phyloP scores from a whole-genome alignment of 2,888 invertebrate genomes.

The Hoplodrina ambigua region DNA sequence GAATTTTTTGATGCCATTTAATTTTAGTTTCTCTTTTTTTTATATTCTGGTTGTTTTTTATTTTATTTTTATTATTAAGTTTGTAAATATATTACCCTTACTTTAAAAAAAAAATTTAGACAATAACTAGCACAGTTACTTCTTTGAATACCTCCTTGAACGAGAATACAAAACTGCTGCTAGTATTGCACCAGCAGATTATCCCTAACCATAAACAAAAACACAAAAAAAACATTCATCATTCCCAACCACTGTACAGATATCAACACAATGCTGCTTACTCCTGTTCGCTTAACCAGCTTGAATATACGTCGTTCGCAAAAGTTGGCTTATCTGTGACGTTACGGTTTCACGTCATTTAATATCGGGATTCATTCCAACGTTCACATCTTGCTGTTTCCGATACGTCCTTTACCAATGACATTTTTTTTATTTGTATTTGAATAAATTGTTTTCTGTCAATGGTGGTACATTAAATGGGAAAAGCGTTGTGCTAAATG shows the following conservation, averaged over 20 bases:
- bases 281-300: slow-evolving; percentile 38
- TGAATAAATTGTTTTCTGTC: slow-evolving; percentile 46
- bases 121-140: no score
- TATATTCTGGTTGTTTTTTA: no score
- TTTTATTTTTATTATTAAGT: no score
- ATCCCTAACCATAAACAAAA: neutral
- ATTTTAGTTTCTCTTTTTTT: no score
- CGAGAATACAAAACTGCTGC: no score
- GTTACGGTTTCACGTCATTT: slow-evolving; percentile 60
- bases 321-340: slow-evolving; percentile 72
- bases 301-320: slow-evolving; percentile 57
- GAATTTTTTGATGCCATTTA: no score
- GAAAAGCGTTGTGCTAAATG: neutral
- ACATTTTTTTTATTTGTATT: slow-evolving; percentile 33
- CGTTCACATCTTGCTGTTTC: slow-evolving; percentile 59
- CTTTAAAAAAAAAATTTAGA: no score
- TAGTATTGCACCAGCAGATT: no score
- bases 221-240: slow-evolving; percentile 28
- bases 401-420: slow-evolving; percentile 60
- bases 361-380: slow-evolving; percentile 58
- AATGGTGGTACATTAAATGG: neutral
- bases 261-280: slow-evolving; percentile 56
- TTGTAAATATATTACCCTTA: no score
- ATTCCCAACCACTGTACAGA: slow-evolving; percentile 16
- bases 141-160: no score